Evolutionary conservation across 1,140 invertebrate species (phyloP).

Genomic region (Drosophila virilis): DNA sequence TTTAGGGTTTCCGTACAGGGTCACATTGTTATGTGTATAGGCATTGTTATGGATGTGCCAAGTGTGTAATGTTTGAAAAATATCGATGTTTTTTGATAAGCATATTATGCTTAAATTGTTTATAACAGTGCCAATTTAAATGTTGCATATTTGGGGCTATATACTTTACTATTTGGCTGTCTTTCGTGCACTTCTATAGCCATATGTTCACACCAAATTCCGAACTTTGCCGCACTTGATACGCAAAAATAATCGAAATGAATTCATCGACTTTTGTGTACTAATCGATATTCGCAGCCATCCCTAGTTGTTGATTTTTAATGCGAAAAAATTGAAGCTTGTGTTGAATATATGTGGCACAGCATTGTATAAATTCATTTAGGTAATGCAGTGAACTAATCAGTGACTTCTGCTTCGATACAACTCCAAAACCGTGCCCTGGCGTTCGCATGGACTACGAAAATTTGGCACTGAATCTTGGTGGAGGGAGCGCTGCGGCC

Average conservation of each 20-base stretch:
- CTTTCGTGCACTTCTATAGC: not conserved
- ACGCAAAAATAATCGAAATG: not conserved
- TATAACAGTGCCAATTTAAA: not conserved
- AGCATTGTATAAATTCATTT: slow-evolving; percentile 30
- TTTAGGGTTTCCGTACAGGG: not conserved
- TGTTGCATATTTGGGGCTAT: not conserved
- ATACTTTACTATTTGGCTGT: not conserved
- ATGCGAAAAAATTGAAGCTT: slow-evolving; percentile 55
- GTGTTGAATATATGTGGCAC: slow-evolving; percentile 2
- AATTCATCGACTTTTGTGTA: slow-evolving; percentile 6
- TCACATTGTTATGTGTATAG: slow-evolving; percentile 52
- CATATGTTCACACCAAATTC: not conserved
- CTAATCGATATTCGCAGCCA: slow-evolving; percentile 27
- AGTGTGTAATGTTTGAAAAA: not conserved
- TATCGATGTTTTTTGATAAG: slow-evolving; percentile 15
- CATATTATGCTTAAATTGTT: not conserved
- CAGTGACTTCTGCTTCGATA: slow-evolving; percentile 2
- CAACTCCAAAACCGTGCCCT: not conserved
- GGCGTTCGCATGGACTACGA: slow-evolving; percentile 64
- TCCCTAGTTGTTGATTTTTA: slow-evolving; percentile 74
- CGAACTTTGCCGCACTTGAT: not conserved
- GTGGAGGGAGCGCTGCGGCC: slow-evolving; percentile 44
- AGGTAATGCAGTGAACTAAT: not conserved
- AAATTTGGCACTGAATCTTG: slow-evolving; percentile 45
- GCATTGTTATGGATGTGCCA: slow-evolving; percentile 17